phyloP scores from a whole-genome alignment of 2,113 vertebrate genomes.

The Alectura lathami region DNA sequence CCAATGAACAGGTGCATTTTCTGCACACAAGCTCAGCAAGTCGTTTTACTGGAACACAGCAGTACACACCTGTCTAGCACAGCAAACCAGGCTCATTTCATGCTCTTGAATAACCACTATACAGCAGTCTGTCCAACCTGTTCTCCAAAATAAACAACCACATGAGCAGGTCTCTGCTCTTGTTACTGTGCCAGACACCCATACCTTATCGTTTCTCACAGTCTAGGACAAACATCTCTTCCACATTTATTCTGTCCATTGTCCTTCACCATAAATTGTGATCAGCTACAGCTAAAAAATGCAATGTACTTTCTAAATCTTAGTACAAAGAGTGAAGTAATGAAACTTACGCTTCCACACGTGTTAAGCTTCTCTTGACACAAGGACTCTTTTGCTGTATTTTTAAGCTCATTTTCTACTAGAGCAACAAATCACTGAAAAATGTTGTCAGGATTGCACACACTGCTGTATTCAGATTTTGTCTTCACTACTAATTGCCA shows the following conservation, averaged over 20 bases:
- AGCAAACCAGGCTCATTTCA: not conserved
- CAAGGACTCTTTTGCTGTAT: not conserved
- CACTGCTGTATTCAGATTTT: not conserved
- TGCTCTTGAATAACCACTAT: not conserved
- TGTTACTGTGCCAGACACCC: not conserved
- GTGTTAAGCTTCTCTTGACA: not conserved
- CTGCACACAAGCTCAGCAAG: not conserved
- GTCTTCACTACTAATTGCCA: not conserved
- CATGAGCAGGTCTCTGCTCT: not conserved
- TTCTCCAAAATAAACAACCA: not conserved
- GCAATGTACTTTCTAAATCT: not conserved
- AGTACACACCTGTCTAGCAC: not conserved
- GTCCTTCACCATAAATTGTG: not conserved
- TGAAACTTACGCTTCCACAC: not conserved
- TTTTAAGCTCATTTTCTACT: slow-evolving; percentile 19
- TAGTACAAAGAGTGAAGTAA: not conserved
- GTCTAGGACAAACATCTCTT: not conserved
- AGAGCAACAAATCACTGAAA: not conserved
- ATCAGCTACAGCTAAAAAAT: not conserved
- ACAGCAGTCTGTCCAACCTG: not conserved
- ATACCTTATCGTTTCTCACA: not conserved
- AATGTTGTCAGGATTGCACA: not conserved
- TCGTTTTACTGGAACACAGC: not conserved
- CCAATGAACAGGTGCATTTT: not conserved
- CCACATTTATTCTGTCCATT: not conserved